phyloP scores from a whole-genome alignment of 2,797 vertebrate species.

The Margarornis squamiger region DNA sequence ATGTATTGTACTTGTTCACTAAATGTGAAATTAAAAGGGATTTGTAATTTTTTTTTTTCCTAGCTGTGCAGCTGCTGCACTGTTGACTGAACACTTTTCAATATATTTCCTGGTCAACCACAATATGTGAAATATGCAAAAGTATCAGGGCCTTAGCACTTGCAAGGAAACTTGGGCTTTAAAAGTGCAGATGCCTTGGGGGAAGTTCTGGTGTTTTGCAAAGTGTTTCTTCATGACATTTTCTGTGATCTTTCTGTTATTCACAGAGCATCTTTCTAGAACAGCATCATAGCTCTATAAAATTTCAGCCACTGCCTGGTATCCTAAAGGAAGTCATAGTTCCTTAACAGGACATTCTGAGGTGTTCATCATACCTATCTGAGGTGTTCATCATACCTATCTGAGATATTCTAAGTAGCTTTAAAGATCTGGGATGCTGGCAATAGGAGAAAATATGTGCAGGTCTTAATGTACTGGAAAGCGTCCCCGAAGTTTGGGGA shows the following conservation, averaged over 20 bases:
- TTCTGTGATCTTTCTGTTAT: background rate
- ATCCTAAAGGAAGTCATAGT: background rate
- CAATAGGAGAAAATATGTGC: background rate
- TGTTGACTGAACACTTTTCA: background rate
- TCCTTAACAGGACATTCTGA: background rate
- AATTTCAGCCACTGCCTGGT: background rate
- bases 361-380: background rate
- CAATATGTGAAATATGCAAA: background rate
- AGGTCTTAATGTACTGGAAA: background rate
- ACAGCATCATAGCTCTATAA: background rate
- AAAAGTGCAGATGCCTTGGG: background rate
- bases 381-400: background rate
- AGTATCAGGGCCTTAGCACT: background rate
- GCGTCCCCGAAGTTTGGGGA: background rate
- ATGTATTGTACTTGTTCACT: slow-evolving; percentile 25
- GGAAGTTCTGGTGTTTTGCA: background rate
- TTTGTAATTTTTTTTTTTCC: background rate
- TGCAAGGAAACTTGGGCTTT: background rate
- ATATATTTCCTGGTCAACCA: background rate
- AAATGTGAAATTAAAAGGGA: slow-evolving; percentile 33
- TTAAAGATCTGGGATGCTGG: background rate
- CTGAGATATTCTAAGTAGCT: background rate
- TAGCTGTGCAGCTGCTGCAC: slow-evolving; percentile 9
- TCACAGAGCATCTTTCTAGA: background rate
- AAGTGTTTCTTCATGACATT: background rate